Base-by-base conservation (phyloP, 2,888 invertebrate genomes). In the Ectobius pallidus region DNA sequence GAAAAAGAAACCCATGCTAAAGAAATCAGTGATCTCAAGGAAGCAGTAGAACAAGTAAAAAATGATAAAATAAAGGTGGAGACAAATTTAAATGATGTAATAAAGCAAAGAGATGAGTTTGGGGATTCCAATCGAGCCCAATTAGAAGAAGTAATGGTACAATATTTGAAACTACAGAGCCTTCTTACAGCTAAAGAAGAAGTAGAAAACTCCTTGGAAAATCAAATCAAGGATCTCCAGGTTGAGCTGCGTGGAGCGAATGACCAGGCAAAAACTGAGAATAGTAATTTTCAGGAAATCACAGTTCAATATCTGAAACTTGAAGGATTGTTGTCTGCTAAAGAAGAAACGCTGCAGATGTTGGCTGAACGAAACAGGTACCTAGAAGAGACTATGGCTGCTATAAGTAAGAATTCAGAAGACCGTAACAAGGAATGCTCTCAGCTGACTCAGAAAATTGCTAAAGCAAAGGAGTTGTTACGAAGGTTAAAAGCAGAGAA, bases 131-230 rank as follows among this genome's bases (percentile, higher is more conserved):
- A 4, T 52, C 20, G 34, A 32, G n/a, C 25, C 16, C 42, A 70
- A 11, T 14, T 70, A 58, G 63, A 73, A 20, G 67, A 73, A 30
- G 27, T 68, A 7, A 68, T 70, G 22, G 73, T 73, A 34, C 69
- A 73, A 30, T 68, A 25, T 58, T 30, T 74, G 16, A 67, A 65
- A 20, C 34, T 63, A 20, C 27, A 70, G 30, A 27, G 67, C 3
- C 67, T 73, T 58, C 4, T 70, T 30, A 58, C 70, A 22, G 73
- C 46, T 14, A 74, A 70, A 67, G 72, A 70, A 39, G 74, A 74
- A 49, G 25, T 73, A 4, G 52, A 71, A 18, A 4, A 14, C 1
- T 34, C 70, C 0, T 46, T 62, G 11, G 52, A 62, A 32, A 61
- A 61, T n/a, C 52, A 63, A 7, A 63, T 75, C n/a, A 20, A 0